Evolutionary conservation across 2,797 vertebrate genomes (phyloP), one percentile per base, ranked within the genome.

Genomic region (Esox masquinongy): DNA sequence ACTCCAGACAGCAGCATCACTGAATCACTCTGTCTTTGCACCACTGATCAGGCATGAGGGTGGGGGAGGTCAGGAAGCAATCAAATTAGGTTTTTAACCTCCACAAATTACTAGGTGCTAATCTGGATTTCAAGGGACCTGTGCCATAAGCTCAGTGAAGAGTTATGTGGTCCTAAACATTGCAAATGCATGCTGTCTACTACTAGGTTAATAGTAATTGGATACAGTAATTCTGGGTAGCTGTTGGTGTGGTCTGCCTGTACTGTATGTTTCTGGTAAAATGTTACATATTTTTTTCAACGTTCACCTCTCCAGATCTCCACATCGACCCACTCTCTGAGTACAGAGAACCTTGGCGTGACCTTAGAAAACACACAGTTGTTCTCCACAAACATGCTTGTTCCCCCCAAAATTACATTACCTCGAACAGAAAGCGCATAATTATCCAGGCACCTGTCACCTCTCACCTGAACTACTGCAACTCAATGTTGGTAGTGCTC

Each of bases 1-100:
- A 90, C 90, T 89, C 89, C 83, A 93, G 94, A 93, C 92, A 93
- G 90, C 76, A 75, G 73, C 76, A 87, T 91, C 91, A 91, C 91
- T 90, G 92, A 86, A 84, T 84, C 63, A 66, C n/a, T 64, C 63
- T 29, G 63, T 34, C 31, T 61, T 26, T n/a, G 29, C 4, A 17
- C 49, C 49, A 31, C 82, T 82, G 79, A 89, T 26, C 84, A 81
- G 83, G 68, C 72, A 70, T 86, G 86, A 7, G 51, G 67, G 77
- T 59, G 77, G 76, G 22, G 89, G 88, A 90, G 91, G 92, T 91
- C 89, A 83, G 81, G 56, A 14, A 59, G 71, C 85, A 91, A 91
- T 92, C 90, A 88, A 91, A 92, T 90, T 82, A 86, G 73, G 74
- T 77, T 61, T 84, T 87, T 89, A 87, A 91, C 74, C 86, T 78